Base-by-base conservation (phyloP, 1,140 invertebrate species). In the Orchestia grillus region DNA sequence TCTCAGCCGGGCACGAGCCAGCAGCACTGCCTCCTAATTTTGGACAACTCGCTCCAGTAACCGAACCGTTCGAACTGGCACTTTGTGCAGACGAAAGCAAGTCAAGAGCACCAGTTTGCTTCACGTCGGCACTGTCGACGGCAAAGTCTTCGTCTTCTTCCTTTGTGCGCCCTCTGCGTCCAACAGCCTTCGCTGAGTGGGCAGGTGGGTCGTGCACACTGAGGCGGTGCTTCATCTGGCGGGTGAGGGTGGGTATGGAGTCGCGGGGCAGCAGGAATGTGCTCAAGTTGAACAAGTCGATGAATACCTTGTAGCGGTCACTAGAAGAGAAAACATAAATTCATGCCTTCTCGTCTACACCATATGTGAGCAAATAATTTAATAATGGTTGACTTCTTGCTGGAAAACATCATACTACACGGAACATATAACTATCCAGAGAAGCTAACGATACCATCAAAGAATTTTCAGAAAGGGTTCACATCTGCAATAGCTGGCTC, bases 251-350 rank as follows among this genome's bases (percentile, higher is more conserved):
- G 0, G 99, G 99, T 96, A 99, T 99, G 96, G 98, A 98, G n/a
- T 98, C 98, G 15, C 99, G 98, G 8, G 99, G 99, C 97, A 99
- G 98, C 92, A 99, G 97, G 97, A 99, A 99, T 0, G 99, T 99
- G 0, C 99, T 99, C 87, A 99, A 97, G 97, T 99, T 99, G 98
- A 99, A 99, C 36, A 99, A 97, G 97, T 99, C 99, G 97, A 99
- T 97, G 97, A 99, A 99, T 8, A 99, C 99, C 97, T 99, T 99
- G 98, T 99, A 99, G 0, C 99, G 98, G 97, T 99, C 99, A 97
- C 99, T 99, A 97, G 8, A 98, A 98, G 97, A 97, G 96, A 97
- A 97, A 62, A 57, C 47, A 36, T 77, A 77, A 1, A 77, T 77
- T 77, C 36, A 77, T 53, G 19, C 6, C 47, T 8, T 19, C 47